Evolutionary conservation across 2,888 invertebrate genomes (phyloP), one percentile per base, ranked within the genome.

Genomic region (Platycheirus rosarum): DNA sequence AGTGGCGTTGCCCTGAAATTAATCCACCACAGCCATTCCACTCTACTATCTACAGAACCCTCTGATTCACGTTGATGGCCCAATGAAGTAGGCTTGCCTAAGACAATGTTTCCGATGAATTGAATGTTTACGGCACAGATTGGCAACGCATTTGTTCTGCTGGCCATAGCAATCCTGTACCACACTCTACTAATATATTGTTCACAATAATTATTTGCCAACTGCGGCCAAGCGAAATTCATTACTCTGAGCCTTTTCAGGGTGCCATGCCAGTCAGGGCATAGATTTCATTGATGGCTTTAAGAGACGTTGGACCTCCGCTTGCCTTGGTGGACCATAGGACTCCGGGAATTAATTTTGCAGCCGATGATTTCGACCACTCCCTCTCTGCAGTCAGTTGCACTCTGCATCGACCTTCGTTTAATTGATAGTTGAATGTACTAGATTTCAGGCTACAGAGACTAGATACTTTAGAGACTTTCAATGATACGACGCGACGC

Each of bases 301-400:
- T n/a, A 16, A n/a, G n/a, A n/a, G 40, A 4, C n/a, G 44, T 26
- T 69, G 37, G 48, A 29, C 32, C 48, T 13, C 55, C 42, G 42
- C 53, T 65, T 29, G 29, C 0, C 13, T 2, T 11, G 23, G 51
- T 51, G 23, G 69, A 63, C 75, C 57, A 46, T 60, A 62, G 35
- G 44, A 60, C 82, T 68, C 16, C 26, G 40, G 68, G 73, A 84
- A 84, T 84, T 84, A 84, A 84, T 84, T n/a, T 84, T 84, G 69
- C 78, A 78, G 84, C 74, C 84, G 84, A 78, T 78, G 84, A 84
- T 84, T 84, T 84, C 84, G 69, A 78, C 84, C 84, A 84, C 84
- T 74, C 84, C 84, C 69, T 73, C 53, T 68, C 48, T 14, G n/a
- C 55, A 14, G 46, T 29, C 18, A n/a, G n/a, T n/a, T n/a, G n/a